Conservation (phyloP, 2,113 vertebrate genomes). For the Cervus canadensis region DNA sequence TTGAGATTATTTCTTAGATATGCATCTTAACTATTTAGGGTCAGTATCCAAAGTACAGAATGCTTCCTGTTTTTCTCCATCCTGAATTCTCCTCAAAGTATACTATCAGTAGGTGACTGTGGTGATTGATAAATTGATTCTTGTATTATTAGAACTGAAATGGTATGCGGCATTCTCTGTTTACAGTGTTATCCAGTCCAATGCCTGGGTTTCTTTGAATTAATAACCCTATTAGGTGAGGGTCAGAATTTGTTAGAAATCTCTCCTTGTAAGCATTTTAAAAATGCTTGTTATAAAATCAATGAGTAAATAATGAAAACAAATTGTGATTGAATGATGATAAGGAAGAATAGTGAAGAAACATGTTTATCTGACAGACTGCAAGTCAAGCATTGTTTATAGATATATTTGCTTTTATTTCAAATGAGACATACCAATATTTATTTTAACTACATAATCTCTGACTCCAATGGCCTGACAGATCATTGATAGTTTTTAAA, state of each 20-base stretch:
- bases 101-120: background rate
- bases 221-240: background rate
- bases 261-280: background rate
- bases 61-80: background rate
- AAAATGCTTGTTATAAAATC: background rate
- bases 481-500: background rate
- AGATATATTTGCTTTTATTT: background rate
- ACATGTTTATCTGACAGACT: background rate
- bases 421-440: background rate
- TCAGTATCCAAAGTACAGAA: background rate
- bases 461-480: background rate
- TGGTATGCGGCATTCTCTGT: background rate
- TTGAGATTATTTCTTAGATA: background rate
- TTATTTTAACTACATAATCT: background rate
- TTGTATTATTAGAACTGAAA: background rate
- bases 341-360: background rate
- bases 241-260: background rate
- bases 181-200: background rate
- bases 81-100: background rate
- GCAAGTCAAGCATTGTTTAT: background rate
- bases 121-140: background rate
- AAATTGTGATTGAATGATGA: background rate
- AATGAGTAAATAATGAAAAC: background rate
- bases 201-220: background rate
- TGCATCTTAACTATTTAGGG: background rate